Base-by-base conservation (phyloP, 2,113 vertebrate genomes). In the Sialia sialis region DNA sequence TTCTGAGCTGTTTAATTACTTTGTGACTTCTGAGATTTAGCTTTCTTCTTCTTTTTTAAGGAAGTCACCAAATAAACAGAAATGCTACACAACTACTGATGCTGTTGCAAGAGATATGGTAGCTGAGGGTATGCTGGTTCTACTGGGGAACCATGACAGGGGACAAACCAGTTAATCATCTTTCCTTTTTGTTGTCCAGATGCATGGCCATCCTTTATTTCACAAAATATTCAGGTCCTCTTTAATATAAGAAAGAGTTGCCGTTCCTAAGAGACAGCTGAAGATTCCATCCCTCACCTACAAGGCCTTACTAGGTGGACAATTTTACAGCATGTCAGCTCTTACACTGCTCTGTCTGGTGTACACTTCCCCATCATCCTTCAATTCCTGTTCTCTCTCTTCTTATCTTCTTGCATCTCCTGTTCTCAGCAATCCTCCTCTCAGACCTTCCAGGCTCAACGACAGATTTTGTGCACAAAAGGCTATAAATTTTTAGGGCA, bases 401-500 rank as follows among this genome's bases (percentile, higher is more conserved):
- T 84, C 55, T 60, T 70, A 51, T 85, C 59, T 95, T 89, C 48
- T 54, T 60, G 25, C 1, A 0, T 70, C 62, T 87, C 41, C 36
- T 2, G 0, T 54, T 79, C 38, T 79, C 74, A 87, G 49, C 66
- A 91, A 79, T 79, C 63, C 70, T 93, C 81, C 81, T 92, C 75
- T 75, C 64, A 88, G 87, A 80, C 64, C 46, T 84, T 80, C 74
- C 68, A 70, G 43, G 64, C 81, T 93, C 69, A 90, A 30, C 0
- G 6, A 81, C 84, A 89, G 82, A 91, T 87, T 93, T 93, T 73
- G 74, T 41, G 62, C 83, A 87, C 59, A 84, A 94, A 81, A 94
- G 49, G 63, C 82, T 59, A 34, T 67, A 87, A 68, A 80, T 84
- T 94, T 85, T 78, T 68, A 91, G 66, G 75, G 84, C 85, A 95